Base-by-base conservation (phyloP, 1,140 invertebrate species). In the Mizuhopecten yessoensis region DNA sequence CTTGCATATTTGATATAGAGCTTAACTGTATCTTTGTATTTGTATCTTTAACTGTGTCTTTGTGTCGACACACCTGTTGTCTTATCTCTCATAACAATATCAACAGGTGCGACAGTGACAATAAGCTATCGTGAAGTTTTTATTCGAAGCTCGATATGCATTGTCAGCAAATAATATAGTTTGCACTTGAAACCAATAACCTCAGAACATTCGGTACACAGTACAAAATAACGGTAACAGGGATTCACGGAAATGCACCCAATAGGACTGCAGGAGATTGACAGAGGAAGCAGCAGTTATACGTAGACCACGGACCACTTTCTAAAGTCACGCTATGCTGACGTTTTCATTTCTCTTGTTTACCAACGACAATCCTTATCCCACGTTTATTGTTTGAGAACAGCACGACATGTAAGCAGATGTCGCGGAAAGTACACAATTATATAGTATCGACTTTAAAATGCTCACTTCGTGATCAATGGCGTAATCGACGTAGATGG, bases 301-400 rank as follows among this genome's bases (percentile, higher is more conserved):
- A 75, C 3, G 57, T 29, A 75, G 57, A 11, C 23, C 7, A 29
- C 0, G 11, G 11, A 49, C n/a, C 13, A 39, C 36, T 49, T 49
- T 15, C n/a, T 5, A 75, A 75, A 75, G 57, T 5, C 23, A 29
- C 5, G n/a, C 23, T n/a, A 75, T 75, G 57, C 57, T 75, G 57
- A 75, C 23, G 57, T 75, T 75, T 75, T 75, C 3, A 29, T 75
- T 29, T 75, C n/a, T 9, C 20, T 49, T 49, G n/a, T 29, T 29
- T 29, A 75, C 57, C 0, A 57, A 57, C 17, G n/a, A 5, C 23
- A n/a, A 75, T 75, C 23, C 57, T 57, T 29, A 29, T 75, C 57
- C 57, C 29, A 17, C 3, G 57, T 75, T 75, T 75, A 75, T 75
- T 75, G 57, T n/a, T 75, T 75, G 57, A 75, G 57, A 75, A 75